Base-by-base conservation (phyloP, 2,888 invertebrate genomes). In the Xestia rhomboidea region DNA sequence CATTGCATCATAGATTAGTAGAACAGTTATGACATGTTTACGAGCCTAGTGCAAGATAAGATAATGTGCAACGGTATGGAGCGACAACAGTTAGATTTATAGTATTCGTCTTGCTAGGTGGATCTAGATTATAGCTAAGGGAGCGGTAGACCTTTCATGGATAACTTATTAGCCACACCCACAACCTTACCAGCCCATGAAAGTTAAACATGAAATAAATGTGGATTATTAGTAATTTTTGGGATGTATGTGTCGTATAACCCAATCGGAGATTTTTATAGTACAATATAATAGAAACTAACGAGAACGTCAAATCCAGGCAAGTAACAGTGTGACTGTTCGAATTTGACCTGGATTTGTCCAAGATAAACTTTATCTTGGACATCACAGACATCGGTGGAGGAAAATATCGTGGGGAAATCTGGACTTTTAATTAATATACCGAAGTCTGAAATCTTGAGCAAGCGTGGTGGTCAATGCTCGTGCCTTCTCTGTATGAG, bases 11-110 rank as follows among this genome's bases (percentile, higher is more conserved):
- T 18, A 68, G 27, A 68, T 68, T 46, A 46, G 41, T 54, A 38
- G n/a, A n/a, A n/a, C n/a, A n/a, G 41, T n/a, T 27, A 34, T 30
- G n/a, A 15, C 38, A 54, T 79, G 79, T 69, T 49, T 79, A 49
- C 30, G 21, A 79, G 49, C 8, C 30, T 34, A 60, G 24, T 54
- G 51, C 44, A 68, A 38, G 80, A 71, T 79, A 71, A 71, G n/a
- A 62, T 41, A 34, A 60, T n/a, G 41, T 30, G 30, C n/a, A 76
- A 57, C 44, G 67, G 66, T 54, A 41, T 57, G 7, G n/a, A 76
- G n/a, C 21, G 60, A 60, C n/a, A 41, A 27, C 2, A 15, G 49
- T 60, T 38, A 30, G 21, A 46, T 30, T 41, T 62, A 71, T 46
- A 44, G 13, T 24, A 8, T 63, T 38, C 2, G 21, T 38, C 13